A percentile compares a stretch with the other conserved stretches of the same genome.
These are phyloP conservation scores for Gila orcuttii DNA, from an alignment of 2,113 vertebrate species.

Conservation along the genomic window DNA sequence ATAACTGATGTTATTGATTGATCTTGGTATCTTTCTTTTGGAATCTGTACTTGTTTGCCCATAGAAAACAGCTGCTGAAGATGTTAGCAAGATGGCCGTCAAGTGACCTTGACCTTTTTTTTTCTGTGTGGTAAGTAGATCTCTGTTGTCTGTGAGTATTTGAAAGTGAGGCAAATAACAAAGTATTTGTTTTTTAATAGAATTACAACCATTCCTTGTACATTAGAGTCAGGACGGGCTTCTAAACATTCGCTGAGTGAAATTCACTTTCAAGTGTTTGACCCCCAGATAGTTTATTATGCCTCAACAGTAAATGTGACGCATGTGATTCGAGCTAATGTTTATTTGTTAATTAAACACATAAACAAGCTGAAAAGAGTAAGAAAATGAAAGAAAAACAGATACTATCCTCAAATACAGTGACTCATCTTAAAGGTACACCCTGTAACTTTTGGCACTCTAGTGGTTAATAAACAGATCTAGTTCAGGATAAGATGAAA, in stretches of 20 bases:
- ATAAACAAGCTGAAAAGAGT: constrained; percentile 37
- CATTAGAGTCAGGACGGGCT: constrained; percentile 12
- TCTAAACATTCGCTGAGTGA: constrained; percentile 50
- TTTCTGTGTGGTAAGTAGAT: not conserved
- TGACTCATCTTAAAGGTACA: not conserved
- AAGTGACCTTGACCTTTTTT: not conserved
- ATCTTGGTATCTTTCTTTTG: not conserved
- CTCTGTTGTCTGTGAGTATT: not conserved
- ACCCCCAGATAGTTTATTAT: constrained; percentile 42
- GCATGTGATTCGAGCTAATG: constrained; percentile 45
- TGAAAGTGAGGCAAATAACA: not conserved
- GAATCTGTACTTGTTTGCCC: not conserved
- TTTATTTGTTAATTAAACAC: constrained; percentile 57
- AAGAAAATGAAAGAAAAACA: not conserved
- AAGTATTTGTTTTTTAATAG: not conserved
- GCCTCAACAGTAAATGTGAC: constrained; percentile 47
- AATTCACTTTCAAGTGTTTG: constrained; percentile 38
- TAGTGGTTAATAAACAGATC: no score
- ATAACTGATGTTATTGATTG: not conserved
- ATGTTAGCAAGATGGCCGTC: not conserved
- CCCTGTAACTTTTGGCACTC: no score
- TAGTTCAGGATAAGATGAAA: no score
- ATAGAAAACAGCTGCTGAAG: not conserved
- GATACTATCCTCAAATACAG: not conserved
- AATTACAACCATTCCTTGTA: not conserved